phyloP scores from a whole-genome alignment of 1,140 invertebrate species.

The Melanaphis sacchari region DNA sequence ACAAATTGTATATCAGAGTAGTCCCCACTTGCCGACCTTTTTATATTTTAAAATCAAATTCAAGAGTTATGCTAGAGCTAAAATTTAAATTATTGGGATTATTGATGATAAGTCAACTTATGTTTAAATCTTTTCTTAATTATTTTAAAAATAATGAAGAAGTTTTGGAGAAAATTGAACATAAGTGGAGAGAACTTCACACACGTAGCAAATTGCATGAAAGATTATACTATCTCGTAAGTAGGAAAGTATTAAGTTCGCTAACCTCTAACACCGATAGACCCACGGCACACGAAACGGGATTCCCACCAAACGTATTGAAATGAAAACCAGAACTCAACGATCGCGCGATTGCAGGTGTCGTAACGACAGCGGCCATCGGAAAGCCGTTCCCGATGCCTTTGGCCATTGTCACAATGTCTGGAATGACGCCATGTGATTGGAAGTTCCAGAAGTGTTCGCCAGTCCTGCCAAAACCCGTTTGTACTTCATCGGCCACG shows the following conservation, averaged over 20 bases:
- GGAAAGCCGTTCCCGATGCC: slow-evolving; percentile 95
- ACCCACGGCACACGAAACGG: slow-evolving; percentile 86
- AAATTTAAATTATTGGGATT: too few relatives aligned
- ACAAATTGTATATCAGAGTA: too few relatives aligned
- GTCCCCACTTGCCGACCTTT: too few relatives aligned
- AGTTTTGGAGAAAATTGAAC: too few relatives aligned
- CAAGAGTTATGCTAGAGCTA: too few relatives aligned
- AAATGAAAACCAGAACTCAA: slow-evolving; percentile 84
- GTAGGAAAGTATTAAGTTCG: background rate
- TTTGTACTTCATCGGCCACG: slow-evolving; percentile 94
- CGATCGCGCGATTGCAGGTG: slow-evolving; percentile 79
- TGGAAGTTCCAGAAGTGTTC: slow-evolving; percentile 96
- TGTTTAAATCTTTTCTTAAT: too few relatives aligned
- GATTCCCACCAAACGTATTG: slow-evolving; percentile 97
- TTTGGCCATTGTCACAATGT: slow-evolving; percentile 92
- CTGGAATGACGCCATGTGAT: slow-evolving; percentile 82
- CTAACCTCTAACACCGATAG: slow-evolving; percentile 86
- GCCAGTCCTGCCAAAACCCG: slow-evolving; percentile 93
- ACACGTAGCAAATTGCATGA: background rate
- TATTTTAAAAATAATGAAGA: too few relatives aligned
- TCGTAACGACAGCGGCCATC: slow-evolving; percentile 91
- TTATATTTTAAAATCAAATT: too few relatives aligned
- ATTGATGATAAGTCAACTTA: too few relatives aligned
- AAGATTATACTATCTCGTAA: background rate
- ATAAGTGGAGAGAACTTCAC: too few relatives aligned